Evolutionary conservation across 2,113 vertebrate species (phyloP).

Genomic region (Chaenocephalus aceratus): DNA sequence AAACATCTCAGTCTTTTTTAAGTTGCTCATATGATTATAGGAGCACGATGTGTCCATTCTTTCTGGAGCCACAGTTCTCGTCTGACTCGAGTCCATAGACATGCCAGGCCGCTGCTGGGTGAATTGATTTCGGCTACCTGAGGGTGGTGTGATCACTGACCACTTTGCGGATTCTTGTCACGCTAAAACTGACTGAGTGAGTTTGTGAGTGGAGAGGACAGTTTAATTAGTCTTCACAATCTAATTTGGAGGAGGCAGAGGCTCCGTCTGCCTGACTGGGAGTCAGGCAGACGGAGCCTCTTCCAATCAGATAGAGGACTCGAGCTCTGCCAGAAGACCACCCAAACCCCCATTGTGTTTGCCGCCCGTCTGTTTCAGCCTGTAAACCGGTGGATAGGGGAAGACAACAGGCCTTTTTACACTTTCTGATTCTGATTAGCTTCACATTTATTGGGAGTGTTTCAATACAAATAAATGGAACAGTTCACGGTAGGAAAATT

Average conservation of each 20-base stretch:
- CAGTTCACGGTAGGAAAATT: neutral
- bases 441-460: neutral
- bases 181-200: constrained; percentile 23
- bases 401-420: neutral
- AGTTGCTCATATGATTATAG: no score
- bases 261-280: constrained; percentile 15
- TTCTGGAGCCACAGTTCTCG: no score
- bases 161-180: constrained; percentile 51
- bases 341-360: neutral
- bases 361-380: neutral
- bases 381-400: neutral
- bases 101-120: constrained; percentile 13
- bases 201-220: constrained; percentile 43
- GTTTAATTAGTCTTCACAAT: constrained; percentile 60
- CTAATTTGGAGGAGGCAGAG: constrained; percentile 34
- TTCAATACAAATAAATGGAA: neutral
- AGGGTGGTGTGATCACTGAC: neutral
- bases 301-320: constrained; percentile 28
- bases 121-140: constrained; percentile 15
- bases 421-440: neutral
- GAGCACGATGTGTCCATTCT: no score
- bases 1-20: no score
- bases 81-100: neutral
- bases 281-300: no score
- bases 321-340: constrained; percentile 14